Evolutionary conservation across 2,113 vertebrate genomes (phyloP).

Genomic region (Amblyornis subalaris): DNA sequence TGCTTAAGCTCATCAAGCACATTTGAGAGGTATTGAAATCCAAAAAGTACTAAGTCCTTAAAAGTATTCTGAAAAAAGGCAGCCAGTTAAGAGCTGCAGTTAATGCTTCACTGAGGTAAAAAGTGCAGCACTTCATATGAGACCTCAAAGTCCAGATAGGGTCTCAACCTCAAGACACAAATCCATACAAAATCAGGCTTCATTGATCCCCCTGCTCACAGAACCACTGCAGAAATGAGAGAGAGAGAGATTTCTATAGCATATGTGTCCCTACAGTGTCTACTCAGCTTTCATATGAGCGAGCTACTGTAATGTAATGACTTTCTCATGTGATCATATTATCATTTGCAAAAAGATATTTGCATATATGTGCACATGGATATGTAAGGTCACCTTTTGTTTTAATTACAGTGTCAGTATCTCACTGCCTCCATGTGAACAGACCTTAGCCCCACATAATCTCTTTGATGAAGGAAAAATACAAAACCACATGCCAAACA

Average conservation of each 20-base stretch:
- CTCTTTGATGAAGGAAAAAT: neutral
- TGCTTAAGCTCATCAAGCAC: neutral
- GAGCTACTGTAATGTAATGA: neutral
- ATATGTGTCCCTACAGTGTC: neutral
- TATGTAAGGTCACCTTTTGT: neutral
- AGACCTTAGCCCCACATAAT: neutral
- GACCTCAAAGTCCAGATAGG: neutral
- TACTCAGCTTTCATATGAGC: neutral
- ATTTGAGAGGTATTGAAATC: neutral
- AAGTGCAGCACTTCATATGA: neutral
- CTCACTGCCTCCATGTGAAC: neutral
- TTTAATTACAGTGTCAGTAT: neutral
- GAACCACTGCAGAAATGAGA: neutral
- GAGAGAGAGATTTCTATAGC: neutral
- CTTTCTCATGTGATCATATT: neutral
- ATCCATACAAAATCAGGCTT: constrained; percentile 5
- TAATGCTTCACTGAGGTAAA: constrained; percentile 15
- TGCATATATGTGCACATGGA: neutral
- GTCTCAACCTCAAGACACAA: constrained; percentile 27
- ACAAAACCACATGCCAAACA: neutral
- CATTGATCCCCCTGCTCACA: constrained; percentile 9
- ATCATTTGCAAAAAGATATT: neutral
- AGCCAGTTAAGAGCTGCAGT: neutral
- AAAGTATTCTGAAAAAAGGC: neutral
- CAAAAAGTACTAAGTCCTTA: neutral